Base-by-base conservation (phyloP, 1,140 invertebrate species). In the Neodiprion virginianus region DNA sequence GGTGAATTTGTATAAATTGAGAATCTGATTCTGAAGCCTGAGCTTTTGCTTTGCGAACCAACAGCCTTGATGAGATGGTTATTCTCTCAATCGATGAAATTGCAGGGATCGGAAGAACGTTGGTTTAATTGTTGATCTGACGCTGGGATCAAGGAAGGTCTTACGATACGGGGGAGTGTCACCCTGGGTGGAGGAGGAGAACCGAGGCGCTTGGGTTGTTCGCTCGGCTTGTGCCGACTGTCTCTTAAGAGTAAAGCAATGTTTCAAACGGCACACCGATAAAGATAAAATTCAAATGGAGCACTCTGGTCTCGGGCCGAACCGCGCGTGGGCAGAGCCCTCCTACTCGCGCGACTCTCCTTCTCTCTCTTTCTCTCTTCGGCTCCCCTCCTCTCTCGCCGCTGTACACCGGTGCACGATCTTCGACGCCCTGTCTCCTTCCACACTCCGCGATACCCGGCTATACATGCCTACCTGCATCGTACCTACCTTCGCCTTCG, bases 231-330 rank as follows among this genome's bases (percentile, higher is more conserved):
- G 28, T 40, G 28, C 28, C 28, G 28, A 40, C 28, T 40, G 28
- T 40, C 28, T 40, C 28, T 40, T 40, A 61, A 61, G 53, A 61
- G 53, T 17, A 17, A 61, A 61, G 53, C 53, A 61, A 61, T 61
- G 53, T 61, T 17, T 61, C 53, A 61, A 61, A 61, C 53, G 53
- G 53, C 53, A 61, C 53, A 61, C 53, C 53, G 53, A 61, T 61
- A 61, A 61, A 61, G 53, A 61, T 61, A 61, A 61, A 61, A 61
- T 61, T 61, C 53, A 61, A 61, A 61, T 61, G 53, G 53, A 61
- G 53, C 53, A 61, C 53, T 61, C 53, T 61, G 11, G 53, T 40
- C 28, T 40, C 28, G 53, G 53, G 53, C 53, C 53, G 53, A 40
- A 61, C 53, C 28, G n/a, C 53, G 53, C 53, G 53, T 61, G 53